Base-by-base conservation (phyloP, 2,113 vertebrate species). In the Boleophthalmus pectinirostris region DNA sequence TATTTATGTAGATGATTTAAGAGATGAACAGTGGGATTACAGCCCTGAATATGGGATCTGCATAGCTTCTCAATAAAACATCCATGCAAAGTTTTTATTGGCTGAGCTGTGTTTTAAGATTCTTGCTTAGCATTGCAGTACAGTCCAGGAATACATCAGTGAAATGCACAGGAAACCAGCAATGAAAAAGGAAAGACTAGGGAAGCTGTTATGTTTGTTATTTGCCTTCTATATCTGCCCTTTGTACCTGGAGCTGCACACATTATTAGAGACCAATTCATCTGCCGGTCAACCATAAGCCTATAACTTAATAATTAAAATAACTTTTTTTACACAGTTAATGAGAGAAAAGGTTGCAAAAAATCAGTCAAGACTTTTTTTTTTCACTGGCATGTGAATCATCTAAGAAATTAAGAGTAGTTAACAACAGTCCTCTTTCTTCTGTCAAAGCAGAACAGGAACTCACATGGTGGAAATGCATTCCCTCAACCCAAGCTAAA, bases 71-170 rank as follows among this genome's bases (percentile, higher is more conserved):
- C 66, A 45, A 5, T 8, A 64, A 64, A 29, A 64, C 7, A 64
- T 64, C 16, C 33, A 61, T 67, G 20, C 51, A 35, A 14, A 65
- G 38, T 66, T 66, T 75, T 66, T 18, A 46, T 11, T 57, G 51
- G 68, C 63, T 25, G 6, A 65, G 74, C 47, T 11, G 73, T 71
- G 73, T 43, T 70, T 73, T 56, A 38, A 74, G 51, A 65, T 21
- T 24, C 23, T 24, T 58, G 56, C 56, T 23, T 24, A 14, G 56
- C 23, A 56, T 58, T 25, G 56, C 23, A 58, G 70, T 23, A 29
- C 43, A 72, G 83, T 87, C 87, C 90, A 89, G 84, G 88, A 91
- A 90, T 81, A 90, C 83, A 85, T 91, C 87, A 89, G 82, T 89
- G 81, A 85, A 87, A 84, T 61, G 61, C 80, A 86, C 86, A 92